Conservation (phyloP, 2,888 invertebrate species). For the Pseudanteris insignis region DNA sequence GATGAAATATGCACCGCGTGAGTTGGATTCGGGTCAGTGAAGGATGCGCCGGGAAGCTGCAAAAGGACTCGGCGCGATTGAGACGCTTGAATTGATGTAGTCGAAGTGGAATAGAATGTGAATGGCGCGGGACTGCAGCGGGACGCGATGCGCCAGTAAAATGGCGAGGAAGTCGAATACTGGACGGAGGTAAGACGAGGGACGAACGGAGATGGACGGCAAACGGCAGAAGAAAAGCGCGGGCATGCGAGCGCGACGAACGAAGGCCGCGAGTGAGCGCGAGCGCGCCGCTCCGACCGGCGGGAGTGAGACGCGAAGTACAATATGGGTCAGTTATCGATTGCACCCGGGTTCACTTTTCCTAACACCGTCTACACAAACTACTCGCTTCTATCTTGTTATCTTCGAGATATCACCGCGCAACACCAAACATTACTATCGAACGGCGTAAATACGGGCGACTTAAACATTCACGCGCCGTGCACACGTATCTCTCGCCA, state of each 20-base stretch:
- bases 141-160: slow-evolving; percentile 8
- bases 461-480: slow-evolving; percentile 28
- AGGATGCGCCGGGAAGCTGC: not conserved
- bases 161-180: not conserved
- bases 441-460: slow-evolving; percentile 32
- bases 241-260: slow-evolving; percentile 18
- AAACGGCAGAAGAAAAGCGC: slow-evolving; percentile 17
- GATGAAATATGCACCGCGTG: too few relatives aligned
- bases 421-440: slow-evolving; percentile 35
- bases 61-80: not conserved
- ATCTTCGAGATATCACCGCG: slow-evolving; percentile 55
- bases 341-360: slow-evolving; percentile 49
- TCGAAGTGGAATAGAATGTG: not conserved
- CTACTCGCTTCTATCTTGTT: slow-evolving; percentile 58
- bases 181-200: slow-evolving; percentile 11
- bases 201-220: slow-evolving; percentile 1
- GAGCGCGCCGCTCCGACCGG: not conserved
- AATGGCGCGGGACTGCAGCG: not conserved
- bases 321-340: slow-evolving; percentile 52
- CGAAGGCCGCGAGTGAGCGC: slow-evolving; percentile 5
- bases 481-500: slow-evolving; percentile 32
- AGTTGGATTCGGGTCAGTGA: too few relatives aligned
- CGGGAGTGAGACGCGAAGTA: slow-evolving; percentile 30
- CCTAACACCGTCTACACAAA: slow-evolving; percentile 59
- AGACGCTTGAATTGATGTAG: not conserved